phyloP scores from a whole-genome alignment of 2,113 vertebrate genomes.

The Madoqua kirkii region DNA sequence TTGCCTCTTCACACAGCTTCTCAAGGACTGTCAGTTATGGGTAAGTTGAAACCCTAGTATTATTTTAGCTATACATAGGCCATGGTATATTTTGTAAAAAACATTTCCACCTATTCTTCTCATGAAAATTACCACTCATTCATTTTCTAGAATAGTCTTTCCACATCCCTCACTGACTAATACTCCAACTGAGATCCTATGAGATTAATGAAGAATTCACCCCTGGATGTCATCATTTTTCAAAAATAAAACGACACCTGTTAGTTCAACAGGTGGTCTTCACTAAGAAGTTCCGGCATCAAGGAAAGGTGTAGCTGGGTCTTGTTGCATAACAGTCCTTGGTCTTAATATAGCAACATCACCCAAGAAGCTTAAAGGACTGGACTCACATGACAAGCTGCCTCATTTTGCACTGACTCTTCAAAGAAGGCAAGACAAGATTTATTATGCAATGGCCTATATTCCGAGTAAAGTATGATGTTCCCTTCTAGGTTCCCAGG shows the following conservation, averaged over 20 bases:
- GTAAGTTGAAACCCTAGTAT: conserved; percentile 11
- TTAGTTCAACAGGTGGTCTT: conserved; percentile 23
- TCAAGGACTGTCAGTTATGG: background rate
- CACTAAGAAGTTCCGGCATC: background rate
- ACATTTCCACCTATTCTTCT: conserved; percentile 32
- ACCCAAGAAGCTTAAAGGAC: conserved; percentile 54
- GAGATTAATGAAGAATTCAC: background rate
- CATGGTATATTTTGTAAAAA: conserved; percentile 5
- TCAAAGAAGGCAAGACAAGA: conserved; percentile 44
- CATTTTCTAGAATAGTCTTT: conserved; percentile 27
- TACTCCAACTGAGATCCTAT: background rate
- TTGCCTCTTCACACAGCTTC: background rate
- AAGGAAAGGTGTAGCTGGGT: conserved; percentile 35
- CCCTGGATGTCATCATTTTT: conserved; percentile 8
- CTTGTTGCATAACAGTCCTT: conserved; percentile 47
- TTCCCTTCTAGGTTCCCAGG: background rate
- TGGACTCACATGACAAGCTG: conserved; percentile 40
- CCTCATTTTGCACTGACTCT: conserved; percentile 39
- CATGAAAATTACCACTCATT: background rate
- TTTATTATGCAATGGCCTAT: conserved; percentile 40
- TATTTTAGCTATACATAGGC: background rate
- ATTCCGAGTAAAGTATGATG: conserved; percentile 35
- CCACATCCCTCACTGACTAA: background rate
- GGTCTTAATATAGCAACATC: conserved; percentile 54
- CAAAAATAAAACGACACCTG: conserved; percentile 29